A percentile compares a stretch with the other conserved stretches of the same genome.
Evolutionary conservation across 2,888 invertebrate genomes (phyloP).

Genomic region (Alcis repandata): DNA sequence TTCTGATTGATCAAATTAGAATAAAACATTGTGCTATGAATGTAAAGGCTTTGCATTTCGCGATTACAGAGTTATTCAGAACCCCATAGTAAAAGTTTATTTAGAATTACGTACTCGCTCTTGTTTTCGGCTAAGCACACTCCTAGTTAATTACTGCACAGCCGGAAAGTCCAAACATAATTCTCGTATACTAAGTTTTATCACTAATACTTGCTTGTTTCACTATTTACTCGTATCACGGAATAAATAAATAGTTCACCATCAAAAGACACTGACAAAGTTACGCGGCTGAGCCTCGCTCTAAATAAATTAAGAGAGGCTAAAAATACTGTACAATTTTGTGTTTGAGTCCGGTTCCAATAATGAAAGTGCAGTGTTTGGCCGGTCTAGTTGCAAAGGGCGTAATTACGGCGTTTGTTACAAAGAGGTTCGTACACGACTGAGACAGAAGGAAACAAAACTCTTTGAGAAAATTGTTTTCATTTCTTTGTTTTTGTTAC

Average conservation of each 20-base stretch:
- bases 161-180: too few relatives aligned
- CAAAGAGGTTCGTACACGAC: conserved; percentile 44
- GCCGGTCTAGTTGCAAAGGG: conserved; percentile 52
- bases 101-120: too few relatives aligned
- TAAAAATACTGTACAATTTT: conserved; percentile 24
- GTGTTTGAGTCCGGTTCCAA: conserved; percentile 40
- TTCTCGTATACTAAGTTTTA: too few relatives aligned
- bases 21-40: too few relatives aligned
- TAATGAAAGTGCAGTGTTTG: conserved; percentile 57
- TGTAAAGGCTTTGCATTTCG: too few relatives aligned
- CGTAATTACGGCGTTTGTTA: conserved; percentile 58
- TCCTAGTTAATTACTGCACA: too few relatives aligned
- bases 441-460: conserved; percentile 9
- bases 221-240: too few relatives aligned
- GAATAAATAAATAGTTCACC: neutral
- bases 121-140: too few relatives aligned
- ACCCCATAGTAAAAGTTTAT: too few relatives aligned
- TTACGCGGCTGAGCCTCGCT: neutral
- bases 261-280: conserved; percentile 6
- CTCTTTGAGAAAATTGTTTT: conserved; percentile 20
- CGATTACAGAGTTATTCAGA: too few relatives aligned
- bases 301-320: conserved; percentile 17
- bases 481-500: neutral
- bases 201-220: too few relatives aligned
- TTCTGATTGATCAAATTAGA: too few relatives aligned